Base-by-base conservation (phyloP, 2,797 vertebrate species). In the Naso thynnoides region DNA sequence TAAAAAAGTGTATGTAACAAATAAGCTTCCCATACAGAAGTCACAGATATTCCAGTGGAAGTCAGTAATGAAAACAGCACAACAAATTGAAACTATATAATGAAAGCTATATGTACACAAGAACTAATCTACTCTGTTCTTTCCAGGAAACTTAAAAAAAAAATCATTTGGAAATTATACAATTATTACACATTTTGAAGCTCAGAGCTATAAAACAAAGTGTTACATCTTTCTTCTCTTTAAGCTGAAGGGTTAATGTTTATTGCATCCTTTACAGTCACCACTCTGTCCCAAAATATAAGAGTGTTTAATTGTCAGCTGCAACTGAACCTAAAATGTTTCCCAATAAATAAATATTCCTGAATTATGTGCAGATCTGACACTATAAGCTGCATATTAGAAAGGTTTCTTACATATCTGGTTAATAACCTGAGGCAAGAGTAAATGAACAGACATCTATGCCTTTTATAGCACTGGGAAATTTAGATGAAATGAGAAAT, bases 331-430 rank as follows among this genome's bases (percentile, higher is more conserved):
- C 6, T 56, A 41, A 86, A 84, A 81, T 53, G 23, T 49, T 57
- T 77, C 7, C 1, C 19, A 42, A 82, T 62, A 55, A 76, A 81
- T 83, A 80, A 81, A 86, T 53, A 77, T 10, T 66, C 42, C 62
- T 56, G 61, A 81, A 61, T 49, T 78, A 61, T 59, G 60, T 65
- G 70, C 18, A 78, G 78, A 79, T 23, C 45, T 42, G 48, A 68
- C 31, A 57, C 16, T 39, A 41, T n/a, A 26, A 50, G 19, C 24
- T 31, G 26, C 27, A 49, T 74, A 26, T 23, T 65, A 24, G 73
- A 55, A 73, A 19, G 53, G 13, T 70, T 80, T 62, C 54, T 67
- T 49, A 26, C 42, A 8, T 38, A 52, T 73, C 42, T 73, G 45
- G 33, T 44, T 19, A 33, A 11, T 21, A 67, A 79, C 64, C 70